A percentile compares a stretch with the other conserved stretches of the same genome.
phyloP scores from a whole-genome alignment of 2,113 vertebrate species.

The Lathamus discolor region DNA sequence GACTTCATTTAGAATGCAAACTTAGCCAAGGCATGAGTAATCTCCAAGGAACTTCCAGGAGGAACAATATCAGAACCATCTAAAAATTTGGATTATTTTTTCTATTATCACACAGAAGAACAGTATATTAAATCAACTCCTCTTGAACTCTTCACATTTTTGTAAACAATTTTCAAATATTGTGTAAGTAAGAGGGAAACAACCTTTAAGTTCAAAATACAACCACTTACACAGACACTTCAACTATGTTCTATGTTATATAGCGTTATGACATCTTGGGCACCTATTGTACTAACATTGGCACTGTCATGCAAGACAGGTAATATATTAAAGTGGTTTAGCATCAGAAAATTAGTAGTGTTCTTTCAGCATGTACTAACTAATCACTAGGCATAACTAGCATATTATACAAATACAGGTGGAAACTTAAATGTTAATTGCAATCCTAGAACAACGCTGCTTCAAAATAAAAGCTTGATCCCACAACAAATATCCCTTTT shows the following conservation, averaged over 20 bases:
- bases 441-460: background rate
- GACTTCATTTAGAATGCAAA: background rate
- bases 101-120: background rate
- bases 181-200: background rate
- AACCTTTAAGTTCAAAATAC: background rate
- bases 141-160: background rate
- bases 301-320: background rate
- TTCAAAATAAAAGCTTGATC: background rate
- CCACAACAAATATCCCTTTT: background rate
- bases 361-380: background rate
- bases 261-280: background rate
- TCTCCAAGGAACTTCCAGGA: background rate
- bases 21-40: background rate
- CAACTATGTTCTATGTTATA: background rate
- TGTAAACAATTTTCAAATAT: background rate
- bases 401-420: background rate
- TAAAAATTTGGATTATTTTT: background rate
- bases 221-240: background rate
- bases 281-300: background rate
- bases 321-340: background rate
- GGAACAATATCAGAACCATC: background rate
- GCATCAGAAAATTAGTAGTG: constrained; percentile 1
- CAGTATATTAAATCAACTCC: background rate
- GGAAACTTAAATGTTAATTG: background rate
- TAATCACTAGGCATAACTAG: background rate